A percentile compares a stretch with the other conserved stretches of the same genome.
phyloP scores from a whole-genome alignment of 2,888 invertebrate species.

The Argyra leucocephala region DNA sequence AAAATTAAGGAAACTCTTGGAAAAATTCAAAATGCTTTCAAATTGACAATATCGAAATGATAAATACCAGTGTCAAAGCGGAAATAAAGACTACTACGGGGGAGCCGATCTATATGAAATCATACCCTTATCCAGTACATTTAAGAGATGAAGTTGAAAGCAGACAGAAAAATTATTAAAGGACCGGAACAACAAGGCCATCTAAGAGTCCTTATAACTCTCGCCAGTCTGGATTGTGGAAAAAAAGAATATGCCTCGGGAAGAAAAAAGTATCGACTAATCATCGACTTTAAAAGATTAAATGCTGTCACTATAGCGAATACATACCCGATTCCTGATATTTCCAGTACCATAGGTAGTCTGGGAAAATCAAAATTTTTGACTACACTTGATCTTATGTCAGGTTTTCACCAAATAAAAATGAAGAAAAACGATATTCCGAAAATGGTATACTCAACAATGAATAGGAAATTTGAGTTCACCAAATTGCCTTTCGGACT shows the following conservation, averaged over 20 bases:
- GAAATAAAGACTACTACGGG: slow-evolving; percentile 28
- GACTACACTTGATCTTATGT: too few relatives aligned
- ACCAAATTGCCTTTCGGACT: slow-evolving; percentile 15
- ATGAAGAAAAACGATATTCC: slow-evolving; percentile 18
- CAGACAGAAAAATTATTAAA: slow-evolving; percentile 32
- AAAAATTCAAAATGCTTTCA: too few relatives aligned
- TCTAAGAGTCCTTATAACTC: slow-evolving; percentile 29
- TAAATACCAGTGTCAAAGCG: slow-evolving; percentile 26
- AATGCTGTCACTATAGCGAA: slow-evolving; percentile 15
- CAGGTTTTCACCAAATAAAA: slow-evolving; percentile 20
- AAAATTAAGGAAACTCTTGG: slow-evolving; percentile 11
- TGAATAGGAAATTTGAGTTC: slow-evolving; percentile 23
- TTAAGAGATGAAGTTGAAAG: slow-evolving; percentile 29
- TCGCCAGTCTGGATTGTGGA: slow-evolving; percentile 27
- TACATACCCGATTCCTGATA: slow-evolving; percentile 15
- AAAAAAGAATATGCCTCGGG: slow-evolving; percentile 23
- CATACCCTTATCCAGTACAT: slow-evolving; percentile 31
- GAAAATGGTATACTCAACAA: slow-evolving; percentile 20
- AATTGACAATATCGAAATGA: slow-evolving; percentile 8
- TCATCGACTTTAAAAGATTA: slow-evolving; percentile 23
- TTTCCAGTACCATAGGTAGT: slow-evolving; percentile 21
- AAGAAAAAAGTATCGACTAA: slow-evolving; percentile 23
- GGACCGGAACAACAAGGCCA: slow-evolving; percentile 29
- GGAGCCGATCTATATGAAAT: slow-evolving; percentile 28
- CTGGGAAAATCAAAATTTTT: slow-evolving; percentile 18